Evolutionary conservation across 1,140 invertebrate species (phyloP), one percentile per base, ranked within the genome.

Genomic region (Drosophila kanapiae): DNA sequence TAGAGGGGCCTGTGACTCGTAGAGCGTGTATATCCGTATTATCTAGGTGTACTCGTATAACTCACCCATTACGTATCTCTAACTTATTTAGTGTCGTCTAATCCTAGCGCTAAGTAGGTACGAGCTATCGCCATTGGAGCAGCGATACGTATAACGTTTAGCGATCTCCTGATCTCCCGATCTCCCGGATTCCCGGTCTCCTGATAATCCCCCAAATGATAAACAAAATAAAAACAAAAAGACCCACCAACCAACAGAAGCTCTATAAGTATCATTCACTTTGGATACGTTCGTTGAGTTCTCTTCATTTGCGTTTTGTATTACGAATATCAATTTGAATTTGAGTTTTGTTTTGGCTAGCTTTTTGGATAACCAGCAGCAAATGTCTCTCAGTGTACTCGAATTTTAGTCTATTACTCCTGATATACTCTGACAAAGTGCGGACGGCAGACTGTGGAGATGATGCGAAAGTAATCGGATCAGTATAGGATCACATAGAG

Each of bases 331-430:
- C 47, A 35, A 67, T 70, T 77, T 77, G 31, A 54, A 71, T 84
- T 87, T 78, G 53, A 47, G 65, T 87, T 67, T 60, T 82, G 68
- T 84, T 78, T 88, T 87, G 80, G 84, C 80, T 88, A 88, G 69
- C 43, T 72, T 60, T 74, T 72, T 72, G 53, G 69, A 84, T 53
- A 84, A 75, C 42, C 63, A 76, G 62, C 59, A 75, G 82, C 43
- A 56, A 85, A 74, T 78, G 81, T 88, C 67, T 70, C 51, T 71
- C 80, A 91, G 82, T 85, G 83, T 92, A 92, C 91, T 92, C 91
- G 91, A 92, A 92, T 91, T 91, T 92, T 92, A 92, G 91, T 92
- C 91, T 92, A 92, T 92, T 92, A 78, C 91, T 92, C 91, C 80
- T 92, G 91, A 92, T 92, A 92, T 92, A 92, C 91, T 91, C 80